Percentiles rank a stretch among this genome's conserved stretches.
phyloP scores from a whole-genome alignment of 2,797 vertebrate species.

The Eulemur albifrons region DNA sequence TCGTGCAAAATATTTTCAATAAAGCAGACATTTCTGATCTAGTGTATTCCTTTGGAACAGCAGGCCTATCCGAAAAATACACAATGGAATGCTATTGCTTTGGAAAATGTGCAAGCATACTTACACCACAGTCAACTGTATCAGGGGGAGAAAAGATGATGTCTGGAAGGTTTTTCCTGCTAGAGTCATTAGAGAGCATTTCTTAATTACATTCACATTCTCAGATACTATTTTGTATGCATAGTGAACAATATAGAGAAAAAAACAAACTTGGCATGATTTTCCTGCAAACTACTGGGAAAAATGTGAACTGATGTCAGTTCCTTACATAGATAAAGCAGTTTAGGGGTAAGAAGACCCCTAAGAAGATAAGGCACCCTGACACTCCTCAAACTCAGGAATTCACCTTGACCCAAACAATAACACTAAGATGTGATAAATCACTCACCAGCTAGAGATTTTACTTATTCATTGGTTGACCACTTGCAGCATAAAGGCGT shows the following conservation, averaged over 20 bases:
- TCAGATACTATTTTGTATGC: slow-evolving; percentile 41
- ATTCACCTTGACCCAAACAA: neutral
- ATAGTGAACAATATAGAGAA: neutral
- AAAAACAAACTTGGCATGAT: neutral
- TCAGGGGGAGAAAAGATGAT: neutral
- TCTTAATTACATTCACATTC: slow-evolving; percentile 51
- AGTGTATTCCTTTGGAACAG: slow-evolving; percentile 57
- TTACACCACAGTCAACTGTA: neutral
- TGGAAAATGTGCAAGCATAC: slow-evolving; percentile 23
- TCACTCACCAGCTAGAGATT: neutral
- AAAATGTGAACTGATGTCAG: neutral
- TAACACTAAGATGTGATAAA: neutral
- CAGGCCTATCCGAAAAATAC: slow-evolving; percentile 38
- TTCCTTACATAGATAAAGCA: neutral
- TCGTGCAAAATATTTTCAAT: slow-evolving; percentile 68
- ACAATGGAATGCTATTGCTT: slow-evolving; percentile 39
- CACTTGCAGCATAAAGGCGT: neutral
- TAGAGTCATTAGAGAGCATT: slow-evolving; percentile 23
- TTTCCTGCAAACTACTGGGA: neutral
- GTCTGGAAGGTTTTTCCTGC: slow-evolving; percentile 24
- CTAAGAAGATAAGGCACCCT: neutral
- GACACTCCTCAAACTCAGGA: neutral
- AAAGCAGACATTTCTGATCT: slow-evolving; percentile 70
- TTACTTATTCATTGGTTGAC: neutral
- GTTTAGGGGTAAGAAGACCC: neutral